Base-by-base conservation (phyloP, 30 jellyfish, hydroid and myxozoan genomes). In the Catostylus mosaicus region DNA sequence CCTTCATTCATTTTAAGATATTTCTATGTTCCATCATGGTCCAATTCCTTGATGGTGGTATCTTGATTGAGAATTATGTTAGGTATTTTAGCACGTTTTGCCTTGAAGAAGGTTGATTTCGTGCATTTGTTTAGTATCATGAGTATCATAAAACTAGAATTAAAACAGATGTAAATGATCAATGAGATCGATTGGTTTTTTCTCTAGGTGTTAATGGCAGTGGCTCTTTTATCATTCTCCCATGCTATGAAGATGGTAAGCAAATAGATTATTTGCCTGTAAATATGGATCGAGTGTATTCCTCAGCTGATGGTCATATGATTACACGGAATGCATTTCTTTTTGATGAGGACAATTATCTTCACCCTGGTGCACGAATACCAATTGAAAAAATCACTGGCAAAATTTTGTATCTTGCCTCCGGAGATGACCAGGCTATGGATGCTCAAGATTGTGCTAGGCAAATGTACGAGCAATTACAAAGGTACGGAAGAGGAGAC, bases 341-440 rank as follows among this genome's bases (percentile, higher is more conserved):
- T 6, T 31, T 8, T 30, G 51, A 65, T 18, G 26, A 65, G 33
- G 27, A 30, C 14, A 40, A 30, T 7, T 4, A 6, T 50, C 20
- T 23, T 27, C 52, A 65, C 14, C 56, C 20, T 31, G 23, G 30
- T 23, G 19, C 36, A 3, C n/a, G 71, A n/a, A 51, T 68, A 12
- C 66, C 75, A 0, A 36, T 81, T 18, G 91, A 81, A 37, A 67
- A 65, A 0, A 62, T 62, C 18, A 1, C 46, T 16, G 78, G 78
- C 43, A 34, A 67, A 46, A 26, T 16, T 67, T 54, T 81, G 67
- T 33, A 37, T 46, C 40, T 81, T 19, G 91, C 76, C 1, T 69
- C 77, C 27, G 57, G 54, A 2, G 77, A 81, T 22, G 91, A 81
- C 57, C 36, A 47, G 10, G 26, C 22, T 30, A 33, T 66, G 20